phyloP scores from a whole-genome alignment of 1,140 invertebrate species.

The Apis florea region DNA sequence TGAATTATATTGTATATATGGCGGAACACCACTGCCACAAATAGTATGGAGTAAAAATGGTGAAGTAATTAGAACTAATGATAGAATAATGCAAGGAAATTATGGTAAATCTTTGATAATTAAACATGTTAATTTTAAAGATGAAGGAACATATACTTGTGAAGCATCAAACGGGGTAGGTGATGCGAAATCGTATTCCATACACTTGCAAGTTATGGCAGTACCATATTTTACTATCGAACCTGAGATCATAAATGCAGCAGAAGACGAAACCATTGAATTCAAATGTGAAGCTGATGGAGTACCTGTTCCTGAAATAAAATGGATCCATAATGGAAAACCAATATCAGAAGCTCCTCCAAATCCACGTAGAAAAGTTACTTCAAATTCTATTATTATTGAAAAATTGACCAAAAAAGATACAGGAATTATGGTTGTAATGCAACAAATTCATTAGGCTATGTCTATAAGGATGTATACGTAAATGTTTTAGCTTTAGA shows the following conservation, averaged over 20 bases:
- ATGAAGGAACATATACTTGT: constrained; percentile 93
- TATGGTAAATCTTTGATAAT: constrained; percentile 96
- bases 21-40: constrained; percentile 92
- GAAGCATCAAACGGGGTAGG: constrained; percentile 95
- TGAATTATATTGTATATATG: constrained; percentile 93
- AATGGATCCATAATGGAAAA: constrained; percentile 98
- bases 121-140: constrained; percentile 90
- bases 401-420: constrained; percentile 92
- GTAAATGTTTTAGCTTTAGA: constrained; percentile 96
- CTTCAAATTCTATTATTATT: constrained; percentile 89
- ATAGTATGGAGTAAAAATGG: constrained; percentile 93
- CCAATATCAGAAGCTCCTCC: constrained; percentile 88
- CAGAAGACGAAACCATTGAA: constrained; percentile 93
- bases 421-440: constrained; percentile 99
- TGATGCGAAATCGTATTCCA: constrained; percentile 90
- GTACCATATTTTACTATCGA: constrained; percentile 96
- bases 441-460: constrained; percentile 98
- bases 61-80: constrained; percentile 83
- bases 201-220: constrained; percentile 89
- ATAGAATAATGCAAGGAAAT: constrained; percentile 90
- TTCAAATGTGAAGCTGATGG: constrained; percentile 95
- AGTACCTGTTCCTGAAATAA: constrained; percentile 92
- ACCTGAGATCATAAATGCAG: constrained; percentile 92
- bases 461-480: constrained; percentile 98
- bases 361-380: constrained; percentile 87